Conservation (phyloP, 1,140 invertebrate species). For the Tyrophagus putrescentiae region DNA sequence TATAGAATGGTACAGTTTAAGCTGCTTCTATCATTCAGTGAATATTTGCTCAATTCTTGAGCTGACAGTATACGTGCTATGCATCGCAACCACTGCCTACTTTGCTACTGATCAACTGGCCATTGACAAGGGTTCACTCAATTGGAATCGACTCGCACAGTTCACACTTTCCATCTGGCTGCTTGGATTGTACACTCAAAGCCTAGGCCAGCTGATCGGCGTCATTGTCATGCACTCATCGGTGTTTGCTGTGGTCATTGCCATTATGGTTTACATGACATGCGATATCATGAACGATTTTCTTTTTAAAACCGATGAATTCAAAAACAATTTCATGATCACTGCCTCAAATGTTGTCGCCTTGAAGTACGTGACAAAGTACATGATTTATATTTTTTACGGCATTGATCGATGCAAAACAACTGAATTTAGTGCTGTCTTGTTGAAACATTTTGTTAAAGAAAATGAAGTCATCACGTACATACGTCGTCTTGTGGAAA, state of each 20-base stretch:
- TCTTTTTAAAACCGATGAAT: neutral
- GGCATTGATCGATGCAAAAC: neutral
- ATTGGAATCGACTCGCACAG: neutral
- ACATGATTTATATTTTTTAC: neutral
- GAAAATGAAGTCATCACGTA: neutral
- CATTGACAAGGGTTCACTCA: neutral
- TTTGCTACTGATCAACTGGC: neutral
- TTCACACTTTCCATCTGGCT: neutral
- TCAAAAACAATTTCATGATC: neutral
- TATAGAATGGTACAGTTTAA: neutral
- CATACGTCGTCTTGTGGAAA: neutral
- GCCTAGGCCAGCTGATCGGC: neutral
- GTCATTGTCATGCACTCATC: neutral
- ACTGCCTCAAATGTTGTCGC: neutral
- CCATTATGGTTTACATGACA: neutral
- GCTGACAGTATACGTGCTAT: neutral
- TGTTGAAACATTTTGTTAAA: neutral
- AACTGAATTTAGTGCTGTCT: neutral
- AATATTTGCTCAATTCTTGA: neutral
- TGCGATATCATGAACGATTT: neutral
- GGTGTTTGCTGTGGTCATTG: neutral
- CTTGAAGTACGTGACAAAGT: neutral
- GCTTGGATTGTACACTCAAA: neutral
- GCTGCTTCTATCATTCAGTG: neutral
- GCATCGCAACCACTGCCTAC: neutral